Percentiles rank a stretch among this genome's conserved stretches.
Evolutionary conservation across 1,140 invertebrate genomes (phyloP).

Genomic region (Ctenoplectra terminalis): DNA sequence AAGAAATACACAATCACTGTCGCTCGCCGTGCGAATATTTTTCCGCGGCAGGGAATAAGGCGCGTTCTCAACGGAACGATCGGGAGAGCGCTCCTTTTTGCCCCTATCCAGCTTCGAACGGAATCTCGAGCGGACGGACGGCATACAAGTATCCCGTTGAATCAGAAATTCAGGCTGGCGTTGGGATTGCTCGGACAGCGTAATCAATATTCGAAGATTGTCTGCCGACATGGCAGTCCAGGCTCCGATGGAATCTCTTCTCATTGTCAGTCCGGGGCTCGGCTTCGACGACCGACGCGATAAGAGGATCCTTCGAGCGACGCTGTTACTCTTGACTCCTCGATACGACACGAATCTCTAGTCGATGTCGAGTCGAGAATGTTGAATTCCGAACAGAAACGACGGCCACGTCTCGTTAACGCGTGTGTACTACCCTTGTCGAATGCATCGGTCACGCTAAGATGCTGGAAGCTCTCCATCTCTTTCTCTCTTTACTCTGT

Average conservation of each 20-base stretch:
- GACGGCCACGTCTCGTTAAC: constrained; percentile 19
- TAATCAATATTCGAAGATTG: constrained; percentile 66
- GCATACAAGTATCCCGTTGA: constrained; percentile 51
- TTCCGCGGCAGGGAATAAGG: too few species aligned
- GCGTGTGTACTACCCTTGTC: neutral
- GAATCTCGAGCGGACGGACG: constrained; percentile 32
- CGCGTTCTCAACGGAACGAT: neutral
- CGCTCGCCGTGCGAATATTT: neutral
- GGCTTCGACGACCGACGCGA: constrained; percentile 50
- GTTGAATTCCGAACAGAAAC: constrained; percentile 35
- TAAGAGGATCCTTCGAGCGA: constrained; percentile 61
- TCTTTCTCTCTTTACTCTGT: constrained; percentile 43
- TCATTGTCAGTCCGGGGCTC: constrained; percentile 57
- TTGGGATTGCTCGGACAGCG: constrained; percentile 58
- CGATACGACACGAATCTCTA: constrained; percentile 20
- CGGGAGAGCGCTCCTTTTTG: neutral
- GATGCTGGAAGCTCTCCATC: constrained; percentile 30
- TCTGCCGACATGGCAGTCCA: constrained; percentile 43
- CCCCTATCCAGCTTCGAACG: neutral
- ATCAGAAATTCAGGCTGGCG: constrained; percentile 60
- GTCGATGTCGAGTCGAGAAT: constrained; percentile 1
- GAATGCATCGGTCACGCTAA: neutral
- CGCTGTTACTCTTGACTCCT: constrained; percentile 30
- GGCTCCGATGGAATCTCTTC: constrained; percentile 62
- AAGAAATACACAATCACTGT: too few species aligned